Evolutionary conservation across 2,888 invertebrate genomes (phyloP), one percentile per base, ranked within the genome.

Genomic region (Agrochola lychnidis): DNA sequence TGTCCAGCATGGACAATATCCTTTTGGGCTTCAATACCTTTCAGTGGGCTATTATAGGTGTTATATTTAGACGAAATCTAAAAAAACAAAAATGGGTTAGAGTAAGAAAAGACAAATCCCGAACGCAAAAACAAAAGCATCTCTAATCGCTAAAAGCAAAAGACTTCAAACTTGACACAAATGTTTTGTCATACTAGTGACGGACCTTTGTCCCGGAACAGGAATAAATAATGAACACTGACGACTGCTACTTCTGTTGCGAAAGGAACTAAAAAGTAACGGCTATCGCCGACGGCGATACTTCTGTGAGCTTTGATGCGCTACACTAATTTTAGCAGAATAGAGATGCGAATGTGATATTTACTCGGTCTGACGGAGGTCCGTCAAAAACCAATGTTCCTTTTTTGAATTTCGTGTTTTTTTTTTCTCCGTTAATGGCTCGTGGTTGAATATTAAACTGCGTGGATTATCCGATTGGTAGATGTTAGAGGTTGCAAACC

Each of bases 141-240:
- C 30, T 36, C 45, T 51, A 61, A 70, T 48, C 45, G 22, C 12
- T 76, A 70, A 80, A 71, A 78, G 57, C 48, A 25, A 73, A 53
- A 76, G n/a, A 51, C 70, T 59, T 36, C 25, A 63, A 68, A 63
- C 84, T 86, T 87, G 87, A 85, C 87, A 88, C 83, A 82, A 79
- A 85, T 87, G 79, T 84, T 87, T 86, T 85, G 86, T 88, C 61
- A 40, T 42, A 71, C 74, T 76, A 81, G 88, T 78, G 68, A 59
- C 59, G 66, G 67, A 40, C 84, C 73, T 80, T 88, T 88, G 88
- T 88, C 42, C 56, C 36, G 74, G 68, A 62, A 62, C 68, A 81
- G 69, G 87, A 89, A 89, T 89, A 87, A 89, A 78, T 87, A 76
- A 89, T 86, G 86, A 85, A 85, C 67, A 73, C 74, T 76, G 79